Percentiles rank a stretch among this genome's conserved stretches.
phyloP scores from a whole-genome alignment of 1,140 invertebrate genomes.

The Leptopilina clavipes region DNA sequence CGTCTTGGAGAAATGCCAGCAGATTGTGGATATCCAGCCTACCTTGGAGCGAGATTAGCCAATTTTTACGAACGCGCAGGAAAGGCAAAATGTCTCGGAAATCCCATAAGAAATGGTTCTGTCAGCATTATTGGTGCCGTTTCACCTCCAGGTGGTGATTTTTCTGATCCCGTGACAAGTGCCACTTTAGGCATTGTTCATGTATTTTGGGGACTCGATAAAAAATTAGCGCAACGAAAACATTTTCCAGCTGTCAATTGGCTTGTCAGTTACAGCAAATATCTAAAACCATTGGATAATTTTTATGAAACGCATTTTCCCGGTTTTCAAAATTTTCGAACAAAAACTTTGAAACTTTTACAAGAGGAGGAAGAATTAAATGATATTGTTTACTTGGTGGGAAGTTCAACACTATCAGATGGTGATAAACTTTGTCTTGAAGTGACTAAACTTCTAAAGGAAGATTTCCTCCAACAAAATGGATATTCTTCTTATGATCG shows the following conservation, averaged over 20 bases:
- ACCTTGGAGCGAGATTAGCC: slow-evolving; percentile 96
- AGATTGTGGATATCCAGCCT: slow-evolving; percentile 99
- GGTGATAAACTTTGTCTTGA: slow-evolving; percentile 99
- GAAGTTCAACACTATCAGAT: slow-evolving; percentile 98
- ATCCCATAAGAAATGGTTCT: slow-evolving; percentile 97
- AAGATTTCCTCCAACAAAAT: slow-evolving; percentile 99
- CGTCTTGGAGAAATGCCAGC: slow-evolving; percentile 99
- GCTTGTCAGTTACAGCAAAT: slow-evolving; percentile 99
- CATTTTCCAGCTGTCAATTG: slow-evolving; percentile 99
- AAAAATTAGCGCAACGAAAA: slow-evolving; percentile 99
- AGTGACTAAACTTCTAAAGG: slow-evolving; percentile 98
- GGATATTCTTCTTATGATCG: slow-evolving; percentile 97
- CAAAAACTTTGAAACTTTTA: slow-evolving; percentile 96
- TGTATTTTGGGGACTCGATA: slow-evolving; percentile 99
- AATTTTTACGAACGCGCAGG: slow-evolving; percentile 99
- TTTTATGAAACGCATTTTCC: slow-evolving; percentile 99
- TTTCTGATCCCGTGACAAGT: slow-evolving; percentile 99
- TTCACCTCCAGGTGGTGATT: slow-evolving; percentile 99
- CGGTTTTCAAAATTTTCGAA: slow-evolving; percentile 95
- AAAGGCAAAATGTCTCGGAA: slow-evolving; percentile 97
- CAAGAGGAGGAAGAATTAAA: slow-evolving; percentile 99
- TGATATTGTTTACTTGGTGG: slow-evolving; percentile 99
- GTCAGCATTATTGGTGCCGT: slow-evolving; percentile 99
- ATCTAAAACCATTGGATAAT: slow-evolving; percentile 97
- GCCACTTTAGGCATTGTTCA: slow-evolving; percentile 99